Evolutionary conservation across 2,888 invertebrate species (phyloP), one percentile per base, ranked within the genome.

Genomic region (Hedychridium roseum): DNA sequence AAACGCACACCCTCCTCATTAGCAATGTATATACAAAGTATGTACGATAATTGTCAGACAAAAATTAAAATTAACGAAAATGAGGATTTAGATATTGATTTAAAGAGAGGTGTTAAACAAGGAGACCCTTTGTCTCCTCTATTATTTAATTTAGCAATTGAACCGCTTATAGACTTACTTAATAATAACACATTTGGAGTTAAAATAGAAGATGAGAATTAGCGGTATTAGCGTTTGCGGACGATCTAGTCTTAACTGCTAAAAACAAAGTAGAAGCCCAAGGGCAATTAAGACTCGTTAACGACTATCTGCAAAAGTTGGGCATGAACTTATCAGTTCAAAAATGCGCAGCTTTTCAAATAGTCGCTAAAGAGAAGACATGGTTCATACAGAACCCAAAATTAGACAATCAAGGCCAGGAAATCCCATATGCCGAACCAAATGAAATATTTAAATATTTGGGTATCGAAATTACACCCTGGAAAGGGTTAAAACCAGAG

Each of bases 401-500:
- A 1, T 1, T 23, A 0, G 1, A 1, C 0, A 5, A 7, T 1
- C 3, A 4, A 0, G 20, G 1, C 0, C 14, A 1, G 1, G 18
- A 17, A 1, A 1, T 41, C 1, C 21, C 15, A 0, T 41, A n/a
- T 3, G 3, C 5, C 1, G 15, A 20, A 2, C 17, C 23, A 0
- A 32, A 32, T 1, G 3, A 15, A 4, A 5, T 12, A 0, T 21
- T 42, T 2, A 14, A 3, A 2, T 41, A 41, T 3, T 3, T 41
- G 1, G 34, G 41, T 1, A 26, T 9, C 2, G 5, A 0, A 2
- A n/a, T 17, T 1, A n/a, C 14, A 1, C 41, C 32, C 0, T 32
- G 41, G 41, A 41, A 16, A 1, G 23, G 41, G 2, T 3, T 30
- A n/a, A n/a, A n/a, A n/a, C n/a, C n/a, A n/a, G n/a, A n/a, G n/a